Base-by-base conservation (phyloP, 2,797 vertebrate species). In the Austrolebias charrua region DNA sequence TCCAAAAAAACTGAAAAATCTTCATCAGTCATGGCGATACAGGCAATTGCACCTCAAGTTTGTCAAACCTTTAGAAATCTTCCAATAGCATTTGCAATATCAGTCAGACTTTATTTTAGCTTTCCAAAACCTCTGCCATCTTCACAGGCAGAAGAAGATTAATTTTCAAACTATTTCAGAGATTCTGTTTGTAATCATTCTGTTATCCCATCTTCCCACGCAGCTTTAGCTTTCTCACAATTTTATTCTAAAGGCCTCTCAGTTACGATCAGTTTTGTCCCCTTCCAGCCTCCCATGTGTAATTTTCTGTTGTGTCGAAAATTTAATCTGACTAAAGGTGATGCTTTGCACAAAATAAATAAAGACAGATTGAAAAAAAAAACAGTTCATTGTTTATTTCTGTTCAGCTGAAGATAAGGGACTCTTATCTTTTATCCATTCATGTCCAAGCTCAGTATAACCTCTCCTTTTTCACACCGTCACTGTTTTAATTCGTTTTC, bases 341-440 rank as follows among this genome's bases (percentile, higher is more conserved):
- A 35, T 53, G 48, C 45, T 63, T 54, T 55, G 19, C 45, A 18
- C 55, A 54, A 66, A 49, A 47, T 60, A 52, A 13, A 28, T 14
- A 50, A 28, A 60, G 11, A 35, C 6, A n/a, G 42, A 60, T 24
- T 24, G 24, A 24, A 24, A 2, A 24, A 24, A 24, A 2, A 24
- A 24, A 58, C 40, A 57, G 60, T 67, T 51, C 40, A 52, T 47
- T 33, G 52, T 31, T 57, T 51, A 47, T 64, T 66, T 69, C 46
- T 71, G 38, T 60, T 63, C 10, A 16, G 35, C 6, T 46, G 33
- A 13, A 56, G 20, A 72, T 66, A 56, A 59, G 42, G 4, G 33
- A 12, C 12, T 58, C 59, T 55, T 14, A 59, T 78, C 64, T 74
- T 71, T 55, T 14, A 69, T 62, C 43, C 61, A 82, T 60, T 62